These are phyloP conservation scores for Oreochromis spilurus DNA, from an alignment of 2,113 vertebrate species.

Conservation along the genomic window DNA sequence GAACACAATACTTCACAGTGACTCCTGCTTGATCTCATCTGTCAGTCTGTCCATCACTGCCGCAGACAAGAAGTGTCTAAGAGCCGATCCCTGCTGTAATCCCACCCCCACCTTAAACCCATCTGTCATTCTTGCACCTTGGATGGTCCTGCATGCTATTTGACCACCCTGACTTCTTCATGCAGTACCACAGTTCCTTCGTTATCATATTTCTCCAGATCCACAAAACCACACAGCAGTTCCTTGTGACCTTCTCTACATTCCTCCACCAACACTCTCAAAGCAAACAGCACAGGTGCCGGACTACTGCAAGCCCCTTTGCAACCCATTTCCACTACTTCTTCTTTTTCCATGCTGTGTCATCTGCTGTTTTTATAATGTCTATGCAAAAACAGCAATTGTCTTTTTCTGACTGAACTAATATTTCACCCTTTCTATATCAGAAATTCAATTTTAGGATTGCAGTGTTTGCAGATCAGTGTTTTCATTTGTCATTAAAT, in stretches of 20 bases:
- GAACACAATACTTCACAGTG: background rate
- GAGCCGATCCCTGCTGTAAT: background rate
- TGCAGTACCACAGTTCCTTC: background rate
- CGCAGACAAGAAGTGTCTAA: background rate
- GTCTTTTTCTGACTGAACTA: background rate
- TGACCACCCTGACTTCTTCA: background rate
- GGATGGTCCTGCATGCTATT: background rate
- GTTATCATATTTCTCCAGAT: background rate
- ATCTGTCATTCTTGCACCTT: background rate
- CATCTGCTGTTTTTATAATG: background rate
- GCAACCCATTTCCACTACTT: background rate
- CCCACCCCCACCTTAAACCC: background rate
- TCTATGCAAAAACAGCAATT: background rate
- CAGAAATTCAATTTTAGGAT: background rate
- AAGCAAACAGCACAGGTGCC: background rate
- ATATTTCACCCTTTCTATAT: background rate
- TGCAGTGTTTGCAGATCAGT: rapidly evolving
- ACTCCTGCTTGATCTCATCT: background rate
- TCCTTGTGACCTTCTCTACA: background rate
- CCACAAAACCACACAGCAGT: background rate
- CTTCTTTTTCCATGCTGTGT: background rate
- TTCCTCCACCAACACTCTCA: rapidly evolving
- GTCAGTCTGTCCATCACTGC: background rate
- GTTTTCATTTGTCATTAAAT: background rate
- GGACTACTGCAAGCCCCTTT: background rate